Evolutionary conservation across 2,797 vertebrate species (phyloP).

Genomic region (Clarias pachynema): DNA sequence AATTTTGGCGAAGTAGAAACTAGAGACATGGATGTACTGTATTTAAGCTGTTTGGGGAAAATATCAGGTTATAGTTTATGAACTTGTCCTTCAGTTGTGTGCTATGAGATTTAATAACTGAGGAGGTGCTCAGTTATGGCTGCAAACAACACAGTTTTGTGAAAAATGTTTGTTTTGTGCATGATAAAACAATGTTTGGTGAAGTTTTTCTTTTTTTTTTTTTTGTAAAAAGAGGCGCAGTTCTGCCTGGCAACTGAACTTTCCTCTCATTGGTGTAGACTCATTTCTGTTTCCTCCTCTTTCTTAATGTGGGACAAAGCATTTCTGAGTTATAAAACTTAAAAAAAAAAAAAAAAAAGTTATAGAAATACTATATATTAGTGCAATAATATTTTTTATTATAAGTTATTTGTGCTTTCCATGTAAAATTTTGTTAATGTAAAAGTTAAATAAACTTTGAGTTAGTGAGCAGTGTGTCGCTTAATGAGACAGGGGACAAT

Average conservation of each 20-base stretch:
- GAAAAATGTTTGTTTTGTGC: background rate
- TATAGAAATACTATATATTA: background rate
- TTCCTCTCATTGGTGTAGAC: slow-evolving; percentile 82
- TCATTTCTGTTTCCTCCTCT: slow-evolving; percentile 80
- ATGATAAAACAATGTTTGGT: background rate
- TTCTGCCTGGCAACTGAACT: slow-evolving; percentile 93
- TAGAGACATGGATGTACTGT: background rate
- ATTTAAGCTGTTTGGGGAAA: background rate
- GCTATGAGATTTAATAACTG: background rate
- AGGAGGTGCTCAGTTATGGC: background rate
- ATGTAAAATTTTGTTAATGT: background rate
- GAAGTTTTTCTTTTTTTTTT: slow-evolving; percentile 5
- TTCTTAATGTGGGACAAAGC: slow-evolving; percentile 38
- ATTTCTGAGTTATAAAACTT: slow-evolving; percentile 26
- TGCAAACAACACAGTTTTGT: background rate
- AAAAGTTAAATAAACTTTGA: slow-evolving; percentile 1
- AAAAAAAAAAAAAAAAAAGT: no score
- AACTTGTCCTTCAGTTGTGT: background rate
- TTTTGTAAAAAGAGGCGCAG: slow-evolving; percentile 54
- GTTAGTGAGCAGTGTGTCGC: slow-evolving; percentile 3
- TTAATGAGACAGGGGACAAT: slow-evolving; percentile 23
- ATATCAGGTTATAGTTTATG: background rate
- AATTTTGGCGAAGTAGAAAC: background rate
- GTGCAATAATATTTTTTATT: no score
- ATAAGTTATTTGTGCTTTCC: no score